A percentile compares a stretch with the other conserved stretches of the same genome.
These are phyloP conservation scores for Octodonta nipae DNA, from an alignment of 2,888 invertebrate species.

Conservation along the genomic window DNA sequence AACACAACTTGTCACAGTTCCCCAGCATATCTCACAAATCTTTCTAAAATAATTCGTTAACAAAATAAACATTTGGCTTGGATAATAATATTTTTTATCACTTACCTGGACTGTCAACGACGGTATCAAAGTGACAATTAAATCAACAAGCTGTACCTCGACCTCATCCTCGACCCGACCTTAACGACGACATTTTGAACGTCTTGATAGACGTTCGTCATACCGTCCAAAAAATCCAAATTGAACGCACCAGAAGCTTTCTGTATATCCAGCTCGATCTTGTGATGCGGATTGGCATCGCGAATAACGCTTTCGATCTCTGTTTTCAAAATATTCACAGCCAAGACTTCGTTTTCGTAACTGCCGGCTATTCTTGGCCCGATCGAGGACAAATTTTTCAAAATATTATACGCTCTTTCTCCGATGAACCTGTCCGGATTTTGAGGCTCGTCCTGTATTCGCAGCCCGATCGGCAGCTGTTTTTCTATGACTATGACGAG, in stretches of 20 bases:
- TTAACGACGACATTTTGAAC: conserved; percentile 55
- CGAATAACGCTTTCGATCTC: conserved; percentile 28
- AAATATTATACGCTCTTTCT: conserved; percentile 50
- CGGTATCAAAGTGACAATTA: conserved; percentile 68
- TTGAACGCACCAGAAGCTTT: conserved; percentile 55
- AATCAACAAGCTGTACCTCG: conserved; percentile 49
- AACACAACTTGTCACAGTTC: too few relatives aligned
- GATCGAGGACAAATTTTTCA: conserved; percentile 47
- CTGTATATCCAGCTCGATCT: conserved; percentile 45
- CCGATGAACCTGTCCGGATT: conserved; percentile 44
- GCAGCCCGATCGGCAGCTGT: conserved; percentile 44
- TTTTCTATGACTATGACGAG: conserved; percentile 44
- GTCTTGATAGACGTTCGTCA: conserved; percentile 58
- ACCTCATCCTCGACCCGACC: conserved; percentile 43
- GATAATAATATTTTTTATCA: too few relatives aligned
- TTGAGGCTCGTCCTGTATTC: conserved; percentile 30
- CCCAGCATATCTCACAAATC: too few relatives aligned
- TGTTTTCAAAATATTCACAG: conserved; percentile 37
- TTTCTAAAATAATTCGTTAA: too few relatives aligned
- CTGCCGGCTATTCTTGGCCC: conserved; percentile 54
- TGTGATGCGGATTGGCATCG: conserved; percentile 37
- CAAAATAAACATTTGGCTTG: too few relatives aligned
- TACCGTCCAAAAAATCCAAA: conserved; percentile 54
- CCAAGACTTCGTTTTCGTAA: conserved; percentile 50
- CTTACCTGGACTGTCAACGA: conserved; percentile 58